Evolutionary conservation across 2,113 vertebrate species (phyloP), one percentile per base, ranked within the genome.

Genomic region (Echinops telfairi): DNA sequence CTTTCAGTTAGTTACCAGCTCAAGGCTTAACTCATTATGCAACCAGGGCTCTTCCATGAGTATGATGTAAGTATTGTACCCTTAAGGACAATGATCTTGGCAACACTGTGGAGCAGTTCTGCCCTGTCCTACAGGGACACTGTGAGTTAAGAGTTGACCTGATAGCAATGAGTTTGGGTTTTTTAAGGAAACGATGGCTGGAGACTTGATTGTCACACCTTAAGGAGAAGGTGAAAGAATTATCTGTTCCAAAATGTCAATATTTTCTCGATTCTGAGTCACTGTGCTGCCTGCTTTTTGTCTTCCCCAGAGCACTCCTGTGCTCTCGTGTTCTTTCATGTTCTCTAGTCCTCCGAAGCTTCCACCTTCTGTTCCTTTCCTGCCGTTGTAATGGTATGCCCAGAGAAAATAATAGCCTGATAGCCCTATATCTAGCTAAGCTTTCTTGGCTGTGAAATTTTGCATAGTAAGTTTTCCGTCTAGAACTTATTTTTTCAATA

Each of bases 401-500:
- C 53, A 90, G 17, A 79, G 9, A 22, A 31, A 83, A 70, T 82
- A 73, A 73, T 75, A 0, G 9, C 43, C 31, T 78, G 12, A 23
- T 20, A 29, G 33, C 36, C 25, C 27, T 19, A 22, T 19, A 23
- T 47, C 16, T 89, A 27, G 70, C 25, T 81, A 38, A 27, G 83
- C 60, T 77, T 86, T 90, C 23, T 70, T 92, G 23, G 27, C 78
- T 92, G 89, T 90, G 22, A 92, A 53, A 40, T 53, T 82, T 77
- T 86, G n/a, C 27, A 7, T 76, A 68, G 38, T 92, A 14, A 40
- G 91, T 71, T 89, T 82, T 62, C 20, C 3, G 68, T 83, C 53
- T 82, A 53, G 68, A 77, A 64, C 71, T 90, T 76, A 68, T 81
- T 92, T 92, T 92, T 89, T 19, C 76, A 53, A 53, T 89, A 6